Conservation (phyloP, 2,797 vertebrate genomes). For the Microtus californicus region DNA sequence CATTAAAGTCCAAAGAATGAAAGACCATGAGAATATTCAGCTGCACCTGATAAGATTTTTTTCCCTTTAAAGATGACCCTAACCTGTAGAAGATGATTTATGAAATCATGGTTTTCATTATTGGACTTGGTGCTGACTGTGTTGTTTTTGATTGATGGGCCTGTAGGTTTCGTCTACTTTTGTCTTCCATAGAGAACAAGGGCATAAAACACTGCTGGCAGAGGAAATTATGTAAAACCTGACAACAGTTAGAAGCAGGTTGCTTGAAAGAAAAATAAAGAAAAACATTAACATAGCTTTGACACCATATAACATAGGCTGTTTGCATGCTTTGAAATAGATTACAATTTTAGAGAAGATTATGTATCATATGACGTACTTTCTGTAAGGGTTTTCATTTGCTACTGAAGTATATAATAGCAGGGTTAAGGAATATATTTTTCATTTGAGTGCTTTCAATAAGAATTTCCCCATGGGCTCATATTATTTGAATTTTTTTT, state of each 20-base stretch:
- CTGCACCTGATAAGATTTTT: conserved; percentile 91
- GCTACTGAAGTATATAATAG: neutral
- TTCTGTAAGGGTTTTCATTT: conserved; percentile 62
- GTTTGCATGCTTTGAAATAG: conserved; percentile 26
- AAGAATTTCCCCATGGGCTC: neutral
- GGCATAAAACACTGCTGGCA: conserved; percentile 81
- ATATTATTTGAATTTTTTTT: too few relatives aligned
- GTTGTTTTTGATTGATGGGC: conserved; percentile 92
- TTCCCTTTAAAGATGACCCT: conserved; percentile 92
- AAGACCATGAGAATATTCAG: conserved; percentile 86
- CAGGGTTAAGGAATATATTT: conserved; percentile 49
- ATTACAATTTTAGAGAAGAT: conserved; percentile 50
- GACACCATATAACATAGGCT: neutral
- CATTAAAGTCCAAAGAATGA: conserved; percentile 87
- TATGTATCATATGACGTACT: conserved; percentile 44
- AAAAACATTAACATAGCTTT: conserved; percentile 55
- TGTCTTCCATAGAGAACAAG: conserved; percentile 83
- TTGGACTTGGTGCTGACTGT: conserved; percentile 94
- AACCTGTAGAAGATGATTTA: conserved; percentile 95
- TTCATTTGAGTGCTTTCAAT: neutral
- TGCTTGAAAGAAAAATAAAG: conserved; percentile 40
- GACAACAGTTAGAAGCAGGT: conserved; percentile 60
- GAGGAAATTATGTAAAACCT: conserved; percentile 83
- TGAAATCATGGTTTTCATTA: conserved; percentile 95
- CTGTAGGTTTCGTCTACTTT: conserved; percentile 81